phyloP scores from a whole-genome alignment of 2,888 invertebrate species.

The Pyrrhia umbra region DNA sequence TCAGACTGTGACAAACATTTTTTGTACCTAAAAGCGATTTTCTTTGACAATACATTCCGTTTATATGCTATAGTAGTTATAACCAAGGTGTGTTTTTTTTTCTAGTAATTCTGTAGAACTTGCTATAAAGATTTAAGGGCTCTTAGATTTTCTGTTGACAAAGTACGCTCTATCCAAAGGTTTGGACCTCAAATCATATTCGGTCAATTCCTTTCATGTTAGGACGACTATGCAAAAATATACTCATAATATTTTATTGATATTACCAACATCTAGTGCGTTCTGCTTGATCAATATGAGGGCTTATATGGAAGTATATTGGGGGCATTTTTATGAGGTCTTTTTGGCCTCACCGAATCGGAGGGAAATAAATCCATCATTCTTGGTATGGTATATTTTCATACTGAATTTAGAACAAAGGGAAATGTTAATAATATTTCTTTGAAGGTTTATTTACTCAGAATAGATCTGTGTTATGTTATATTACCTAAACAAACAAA shows the following conservation, averaged over 20 bases:
- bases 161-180: slow-evolving; percentile 21
- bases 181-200: slow-evolving; percentile 51
- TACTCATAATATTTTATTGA: slow-evolving; percentile 71
- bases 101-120: neutral
- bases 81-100: neutral
- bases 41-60: neutral
- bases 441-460: neutral
- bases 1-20: neutral
- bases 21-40: neutral
- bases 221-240: slow-evolving; percentile 62
- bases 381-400: slow-evolving; percentile 6
- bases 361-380: slow-evolving; percentile 39
- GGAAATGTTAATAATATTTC: slow-evolving; percentile 6
- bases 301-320: slow-evolving; percentile 38
- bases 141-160: slow-evolving; percentile 33
- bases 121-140: neutral
- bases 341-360: slow-evolving; percentile 27
- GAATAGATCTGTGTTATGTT: neutral
- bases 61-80: neutral
- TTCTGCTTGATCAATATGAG: slow-evolving; percentile 48
- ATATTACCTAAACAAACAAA: neutral
- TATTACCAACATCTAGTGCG: slow-evolving; percentile 58
- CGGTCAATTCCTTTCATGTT: slow-evolving; percentile 41
- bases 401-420: slow-evolving; percentile 21
- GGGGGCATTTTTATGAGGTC: slow-evolving; percentile 45